Percentiles rank a stretch among this genome's conserved stretches.
Evolutionary conservation across 2,797 vertebrate species (phyloP).

Genomic region (Diceros bicornis): DNA sequence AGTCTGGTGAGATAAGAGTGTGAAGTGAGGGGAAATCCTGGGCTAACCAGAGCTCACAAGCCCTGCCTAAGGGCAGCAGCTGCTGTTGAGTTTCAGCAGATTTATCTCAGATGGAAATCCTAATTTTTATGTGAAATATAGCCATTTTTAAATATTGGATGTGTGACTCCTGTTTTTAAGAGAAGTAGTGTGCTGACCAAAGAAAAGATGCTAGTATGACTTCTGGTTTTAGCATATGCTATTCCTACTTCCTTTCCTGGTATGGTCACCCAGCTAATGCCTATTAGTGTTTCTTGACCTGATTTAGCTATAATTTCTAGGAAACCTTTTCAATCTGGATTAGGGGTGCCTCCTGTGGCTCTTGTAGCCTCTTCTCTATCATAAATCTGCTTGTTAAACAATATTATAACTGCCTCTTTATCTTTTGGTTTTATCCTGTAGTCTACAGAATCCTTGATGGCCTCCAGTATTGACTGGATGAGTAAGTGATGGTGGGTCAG

Average conservation of each 20-base stretch:
- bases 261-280: background rate
- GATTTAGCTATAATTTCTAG: background rate
- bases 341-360: background rate
- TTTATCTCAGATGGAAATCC: background rate
- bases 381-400: background rate
- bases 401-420: background rate
- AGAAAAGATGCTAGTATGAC: background rate
- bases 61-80: background rate
- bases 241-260: background rate
- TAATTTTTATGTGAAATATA: background rate
- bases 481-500: background rate
- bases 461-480: background rate
- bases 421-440: background rate
- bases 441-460: background rate
- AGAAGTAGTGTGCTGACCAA: background rate
- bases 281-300: background rate
- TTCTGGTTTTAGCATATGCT: constrained; percentile 16
- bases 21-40: background rate
- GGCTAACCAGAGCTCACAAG: background rate
- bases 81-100: background rate
- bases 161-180: background rate
- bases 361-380: background rate
- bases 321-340: background rate
- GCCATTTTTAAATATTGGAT: constrained; percentile 13
- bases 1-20: background rate